Percentiles rank a stretch among this genome's conserved stretches.
These are phyloP conservation scores for Novumbra hubbsi DNA, from an alignment of 2,797 vertebrate genomes.

Conservation along the genomic window DNA sequence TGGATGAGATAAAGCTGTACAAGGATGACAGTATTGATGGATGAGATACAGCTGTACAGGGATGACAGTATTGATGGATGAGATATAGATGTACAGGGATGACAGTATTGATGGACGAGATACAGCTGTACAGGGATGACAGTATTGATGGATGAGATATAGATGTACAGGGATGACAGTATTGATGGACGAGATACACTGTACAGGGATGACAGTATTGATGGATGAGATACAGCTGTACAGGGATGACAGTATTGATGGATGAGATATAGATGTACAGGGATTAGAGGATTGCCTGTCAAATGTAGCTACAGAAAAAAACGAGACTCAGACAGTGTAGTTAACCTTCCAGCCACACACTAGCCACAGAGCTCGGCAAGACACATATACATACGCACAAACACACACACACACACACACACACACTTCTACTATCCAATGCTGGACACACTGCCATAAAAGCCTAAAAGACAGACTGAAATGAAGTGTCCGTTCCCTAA, in stretches of 20 bases:
- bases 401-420: conserved; percentile 6
- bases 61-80: no score
- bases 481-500: not conserved
- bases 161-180: no score
- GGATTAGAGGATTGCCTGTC: conserved; percentile 9
- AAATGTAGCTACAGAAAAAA: conserved; percentile 12
- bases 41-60: no score
- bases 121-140: no score
- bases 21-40: no score
- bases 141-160: no score
- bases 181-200: no score
- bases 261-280: conserved; percentile 8
- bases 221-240: conserved; percentile 34
- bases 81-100: no score
- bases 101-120: no score
- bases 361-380: not conserved
- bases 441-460: not conserved
- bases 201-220: no score
- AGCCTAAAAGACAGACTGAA: not conserved
- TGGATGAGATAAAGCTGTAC: conserved; percentile 45
- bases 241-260: not conserved
- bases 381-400: conserved; percentile 3
- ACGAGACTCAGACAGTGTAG: conserved; percentile 9
- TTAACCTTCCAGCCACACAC: not conserved
- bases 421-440: conserved; percentile 15